These are phyloP conservation scores for Sebastes schlegelii DNA, from an alignment of 2,113 vertebrate species.

Conservation along the genomic window DNA sequence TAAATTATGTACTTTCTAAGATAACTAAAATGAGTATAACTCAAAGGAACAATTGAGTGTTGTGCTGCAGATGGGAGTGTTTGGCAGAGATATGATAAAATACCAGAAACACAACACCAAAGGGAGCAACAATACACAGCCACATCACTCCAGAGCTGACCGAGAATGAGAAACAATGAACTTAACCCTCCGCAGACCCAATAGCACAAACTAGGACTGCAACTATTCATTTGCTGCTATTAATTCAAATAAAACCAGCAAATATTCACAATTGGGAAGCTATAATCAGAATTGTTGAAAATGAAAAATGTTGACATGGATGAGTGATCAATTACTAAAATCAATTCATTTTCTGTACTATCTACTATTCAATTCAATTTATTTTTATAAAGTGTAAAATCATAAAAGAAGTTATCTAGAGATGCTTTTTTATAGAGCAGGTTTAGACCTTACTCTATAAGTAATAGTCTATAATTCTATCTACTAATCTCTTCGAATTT, in stretches of 20 bases:
- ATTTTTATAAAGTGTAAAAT: no score
- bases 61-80: slow-evolving; percentile 45
- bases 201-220: neutral
- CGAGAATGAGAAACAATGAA: neutral
- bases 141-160: neutral
- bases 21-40: slow-evolving; percentile 8
- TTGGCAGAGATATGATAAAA: slow-evolving; percentile 52
- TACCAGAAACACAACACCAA: slow-evolving; percentile 27
- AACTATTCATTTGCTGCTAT: neutral
- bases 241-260: neutral
- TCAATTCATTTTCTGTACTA: neutral
- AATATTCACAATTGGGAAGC: neutral
- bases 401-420: no score
- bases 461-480: no score
- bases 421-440: no score
- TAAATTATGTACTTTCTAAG: neutral
- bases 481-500: no score
- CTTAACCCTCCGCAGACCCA: neutral
- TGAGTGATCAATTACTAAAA: neutral
- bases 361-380: neutral
- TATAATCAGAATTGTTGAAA: neutral
- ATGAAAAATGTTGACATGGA: neutral
- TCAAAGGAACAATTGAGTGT: slow-evolving; percentile 12
- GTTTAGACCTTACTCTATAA: no score
- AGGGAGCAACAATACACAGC: slow-evolving; percentile 1